phyloP scores from a whole-genome alignment of 2,797 vertebrate genomes.

The Nannoperca australis region DNA sequence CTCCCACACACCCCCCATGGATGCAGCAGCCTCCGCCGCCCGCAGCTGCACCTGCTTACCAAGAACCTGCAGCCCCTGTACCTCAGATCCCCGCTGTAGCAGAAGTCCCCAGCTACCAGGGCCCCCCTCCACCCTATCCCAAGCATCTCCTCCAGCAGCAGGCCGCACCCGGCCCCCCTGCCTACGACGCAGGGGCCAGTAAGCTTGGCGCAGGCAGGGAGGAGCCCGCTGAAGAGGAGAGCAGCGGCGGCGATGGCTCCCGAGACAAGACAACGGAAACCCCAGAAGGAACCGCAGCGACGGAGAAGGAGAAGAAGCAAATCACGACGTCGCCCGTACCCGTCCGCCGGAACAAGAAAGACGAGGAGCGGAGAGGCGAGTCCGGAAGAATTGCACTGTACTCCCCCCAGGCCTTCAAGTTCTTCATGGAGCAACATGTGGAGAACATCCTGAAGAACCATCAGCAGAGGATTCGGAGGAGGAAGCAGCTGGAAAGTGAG shows the following conservation, averaged over 20 bases:
- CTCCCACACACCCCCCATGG: conserved; percentile 95
- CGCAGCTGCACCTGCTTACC: conserved; percentile 81
- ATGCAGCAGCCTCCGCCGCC: conserved; percentile 83
- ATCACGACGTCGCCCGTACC: conserved; percentile 98
- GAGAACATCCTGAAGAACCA: conserved; percentile 98
- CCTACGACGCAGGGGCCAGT: conserved; percentile 84
- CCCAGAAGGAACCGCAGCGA: conserved; percentile 65
- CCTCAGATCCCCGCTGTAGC: conserved; percentile 82
- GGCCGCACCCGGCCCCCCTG: conserved; percentile 75
- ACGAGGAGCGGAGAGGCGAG: conserved; percentile 94
- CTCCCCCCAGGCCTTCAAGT: conserved; percentile 98
- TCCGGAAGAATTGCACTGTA: conserved; percentile 91
- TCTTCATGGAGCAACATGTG: conserved; percentile 99
- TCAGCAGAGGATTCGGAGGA: conserved; percentile 93
- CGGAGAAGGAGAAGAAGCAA: conserved; percentile 95
- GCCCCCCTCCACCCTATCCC: conserved; percentile 96
- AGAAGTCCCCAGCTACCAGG: conserved; percentile 95
- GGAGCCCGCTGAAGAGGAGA: conserved; percentile 87
- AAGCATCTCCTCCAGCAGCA: conserved; percentile 93
- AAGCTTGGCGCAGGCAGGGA: conserved; percentile 86
- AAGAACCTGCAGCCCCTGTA: conserved; percentile 84
- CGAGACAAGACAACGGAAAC: conserved; percentile 71
- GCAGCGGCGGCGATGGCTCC: conserved; percentile 50
- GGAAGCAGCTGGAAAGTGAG: conserved; percentile 97
- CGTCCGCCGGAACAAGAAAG: conserved; percentile 93